Base-by-base conservation (phyloP, 2,888 invertebrate species). In the Neoascia interrupta region DNA sequence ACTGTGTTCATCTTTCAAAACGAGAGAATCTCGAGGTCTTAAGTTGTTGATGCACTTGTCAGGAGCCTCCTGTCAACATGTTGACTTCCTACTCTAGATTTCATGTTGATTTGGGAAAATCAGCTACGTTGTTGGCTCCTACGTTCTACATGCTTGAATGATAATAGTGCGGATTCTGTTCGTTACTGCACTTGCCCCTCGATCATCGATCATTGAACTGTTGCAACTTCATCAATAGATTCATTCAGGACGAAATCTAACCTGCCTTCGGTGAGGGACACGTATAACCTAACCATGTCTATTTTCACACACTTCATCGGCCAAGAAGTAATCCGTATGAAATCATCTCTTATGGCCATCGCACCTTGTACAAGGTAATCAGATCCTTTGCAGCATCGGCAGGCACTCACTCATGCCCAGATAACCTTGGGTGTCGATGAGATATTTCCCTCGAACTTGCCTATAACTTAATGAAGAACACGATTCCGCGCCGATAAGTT, bases 381-480 rank as follows among this genome's bases (percentile, higher is more conserved):
- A 76, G 76, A 76, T 76, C 76, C 76, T 76, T 70, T 43, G 10
- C 23, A 51, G 21, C 31, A 51, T 8, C 41, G 34, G 3, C 36
- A 41, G 26, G 26, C 36, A 58, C 75, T 45, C 26, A 58, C 13
- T 31, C 23, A 21, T 39, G 53, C 39, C 49, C 69, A 73, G 73
- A 79, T 79, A 68, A 79, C 79, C 79, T 79, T 79, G 76, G 75
- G 51, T 73, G 79, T 73, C 79, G 73, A 79, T 79, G 79, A 68
- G 68, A 79, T 73, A 73, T 56, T 63, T 56, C 68, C 31, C n/a
- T 5, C 18, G 3, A 10, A 5, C 56, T 51, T 34, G 58, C 58
- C 79, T 68, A 73, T 68, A 68, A 79, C 79, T 79, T 73, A 79
- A 79, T 79, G 73, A 79, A 79, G 73, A 79, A 79, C 79, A 79